Base-by-base conservation (phyloP, 2,888 invertebrate species). In the Himalopsyche japonica region DNA sequence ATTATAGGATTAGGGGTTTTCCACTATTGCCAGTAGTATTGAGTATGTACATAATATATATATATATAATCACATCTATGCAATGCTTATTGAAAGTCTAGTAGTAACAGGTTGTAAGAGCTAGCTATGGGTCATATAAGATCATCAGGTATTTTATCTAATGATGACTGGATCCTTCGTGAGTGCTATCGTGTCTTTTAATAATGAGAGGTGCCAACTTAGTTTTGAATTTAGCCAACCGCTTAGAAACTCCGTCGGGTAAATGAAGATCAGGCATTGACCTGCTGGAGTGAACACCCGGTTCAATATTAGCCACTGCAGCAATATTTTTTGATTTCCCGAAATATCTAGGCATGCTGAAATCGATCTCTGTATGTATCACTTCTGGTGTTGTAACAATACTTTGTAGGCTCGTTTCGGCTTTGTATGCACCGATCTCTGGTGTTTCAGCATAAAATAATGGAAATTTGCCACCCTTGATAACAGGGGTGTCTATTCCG, bases 261-360 rank as follows among this genome's bases (percentile, higher is more conserved):
- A 87, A 86, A 12, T 86, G 84, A 30, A 92, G 89, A 88, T 92
- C 92, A 1, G 92, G 92, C 92, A 92, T 92, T 0, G 92, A 92
- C 79, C 92, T 92, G 80, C 92, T 92, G 81, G 92, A 92, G 47
- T 91, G 91, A 0, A 91, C 90, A 0, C 20, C 30, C n/a, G 91
- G 88, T 3, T 89, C 85, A 5, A 88, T 88, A 47, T 91, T 90
- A 0, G 88, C 86, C 0, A 89, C 86, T 76, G 91, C 90, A 0
- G 90, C 88, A 20, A 90, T 87, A 85, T 89, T 88, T 37, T 89
- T 90, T 0, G 91, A 89, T 1, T 91, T 90, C 0, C 94, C 92
- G 87, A 93, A 94, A 87, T 94, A 94, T 84, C 94, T 90, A 0
- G 94, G 94, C 94, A 94, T 94, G 27, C 94, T 93, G 82, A 92